These are phyloP conservation scores for Caloenas nicobarica DNA, from an alignment of 2,113 vertebrate genomes.

Conservation along the genomic window DNA sequence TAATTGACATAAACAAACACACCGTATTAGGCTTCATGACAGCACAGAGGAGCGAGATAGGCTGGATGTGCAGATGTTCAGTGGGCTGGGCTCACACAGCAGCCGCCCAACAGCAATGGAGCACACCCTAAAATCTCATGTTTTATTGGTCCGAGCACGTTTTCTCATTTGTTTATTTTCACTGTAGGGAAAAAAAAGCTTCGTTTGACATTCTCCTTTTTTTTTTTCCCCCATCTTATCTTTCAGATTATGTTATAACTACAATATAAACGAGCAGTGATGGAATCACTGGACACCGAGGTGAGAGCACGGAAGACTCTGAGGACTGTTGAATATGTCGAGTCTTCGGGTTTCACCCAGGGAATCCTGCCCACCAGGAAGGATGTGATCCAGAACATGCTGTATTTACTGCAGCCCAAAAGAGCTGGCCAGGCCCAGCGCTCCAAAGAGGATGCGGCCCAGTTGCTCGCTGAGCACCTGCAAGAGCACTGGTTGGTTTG, in stretches of 20 bases:
- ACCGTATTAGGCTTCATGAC: neutral
- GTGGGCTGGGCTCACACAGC: neutral
- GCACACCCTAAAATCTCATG: neutral
- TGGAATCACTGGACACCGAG: conserved; percentile 61
- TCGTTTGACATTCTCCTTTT: neutral
- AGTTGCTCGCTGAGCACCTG: conserved; percentile 64
- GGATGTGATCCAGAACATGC: conserved; percentile 73
- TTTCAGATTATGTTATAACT: conserved; percentile 48
- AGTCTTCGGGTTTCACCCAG: conserved; percentile 57
- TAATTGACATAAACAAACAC: neutral
- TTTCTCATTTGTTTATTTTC: neutral
- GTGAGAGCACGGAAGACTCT: conserved; percentile 66
- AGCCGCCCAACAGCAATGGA: neutral
- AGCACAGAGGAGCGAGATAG: neutral
- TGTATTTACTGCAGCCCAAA: conserved; percentile 69
- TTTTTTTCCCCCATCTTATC: neutral
- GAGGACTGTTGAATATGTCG: conserved; percentile 65
- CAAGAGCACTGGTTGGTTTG: conserved; percentile 71
- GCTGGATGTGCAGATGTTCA: neutral
- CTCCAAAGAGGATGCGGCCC: conserved; percentile 66
- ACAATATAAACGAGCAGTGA: conserved; percentile 12
- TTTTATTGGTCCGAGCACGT: neutral
- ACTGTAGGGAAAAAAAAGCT: neutral
- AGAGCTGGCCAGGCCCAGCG: conserved; percentile 69
- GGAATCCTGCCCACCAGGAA: conserved; percentile 68